These are phyloP conservation scores for Dryas iulia DNA, from an alignment of 1,140 invertebrate genomes.

Conservation along the genomic window DNA sequence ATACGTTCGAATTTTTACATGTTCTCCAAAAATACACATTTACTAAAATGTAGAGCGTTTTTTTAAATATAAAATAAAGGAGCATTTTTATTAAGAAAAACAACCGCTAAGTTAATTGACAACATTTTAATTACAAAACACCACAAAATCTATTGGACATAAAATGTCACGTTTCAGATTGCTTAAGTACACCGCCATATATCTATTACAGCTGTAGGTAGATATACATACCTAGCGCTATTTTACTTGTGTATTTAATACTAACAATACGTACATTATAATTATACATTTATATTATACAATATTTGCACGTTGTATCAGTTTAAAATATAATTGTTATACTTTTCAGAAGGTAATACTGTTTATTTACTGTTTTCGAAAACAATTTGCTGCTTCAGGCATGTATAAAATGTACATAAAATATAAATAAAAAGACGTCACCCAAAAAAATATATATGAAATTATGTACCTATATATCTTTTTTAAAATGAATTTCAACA, in stretches of 20 bases:
- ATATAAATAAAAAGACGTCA: conserved; percentile 1
- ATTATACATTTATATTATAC: conserved; percentile 64
- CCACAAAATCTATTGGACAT: conserved; percentile 78
- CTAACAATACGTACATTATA: conserved; percentile 72
- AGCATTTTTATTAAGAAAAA: conserved; percentile 38
- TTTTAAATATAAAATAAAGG: background rate
- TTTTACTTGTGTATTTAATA: conserved; percentile 71
- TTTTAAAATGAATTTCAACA: background rate
- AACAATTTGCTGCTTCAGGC: background rate
- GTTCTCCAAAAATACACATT: too few species aligned
- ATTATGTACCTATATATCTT: background rate
- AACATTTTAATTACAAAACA: conserved; percentile 81
- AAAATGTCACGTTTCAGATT: conserved; percentile 68
- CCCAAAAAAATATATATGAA: background rate
- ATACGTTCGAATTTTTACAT: too few species aligned
- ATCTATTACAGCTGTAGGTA: conserved; percentile 69
- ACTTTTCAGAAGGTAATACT: conserved; percentile 22
- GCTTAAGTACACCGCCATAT: conserved; percentile 75
- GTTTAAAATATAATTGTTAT: conserved; percentile 21
- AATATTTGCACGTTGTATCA: conserved; percentile 58
- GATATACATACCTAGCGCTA: conserved; percentile 58
- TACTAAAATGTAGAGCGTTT: too few species aligned
- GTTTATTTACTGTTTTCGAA: conserved; percentile 5
- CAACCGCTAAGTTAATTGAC: conserved; percentile 67
- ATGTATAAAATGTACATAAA: background rate